Conservation (phyloP, 2,113 vertebrate species). For the Lichenostomus cassidix region DNA sequence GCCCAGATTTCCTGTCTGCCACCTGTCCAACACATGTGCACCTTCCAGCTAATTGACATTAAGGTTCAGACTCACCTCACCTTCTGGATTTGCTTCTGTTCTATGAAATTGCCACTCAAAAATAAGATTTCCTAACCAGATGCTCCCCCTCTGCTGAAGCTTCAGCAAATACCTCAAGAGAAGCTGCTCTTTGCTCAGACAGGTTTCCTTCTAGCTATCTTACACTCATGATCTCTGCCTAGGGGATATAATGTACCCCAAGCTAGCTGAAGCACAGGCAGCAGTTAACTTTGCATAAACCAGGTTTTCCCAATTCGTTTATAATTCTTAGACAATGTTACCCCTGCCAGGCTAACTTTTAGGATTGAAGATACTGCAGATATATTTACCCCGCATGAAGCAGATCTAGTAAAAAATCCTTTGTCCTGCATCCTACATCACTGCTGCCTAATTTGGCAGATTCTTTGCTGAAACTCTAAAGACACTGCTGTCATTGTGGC, state of each 20-base stretch:
- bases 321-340: background rate
- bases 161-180: background rate
- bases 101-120: background rate
- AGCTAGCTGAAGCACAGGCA: background rate
- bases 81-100: background rate
- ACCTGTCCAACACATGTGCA: fast-evolving
- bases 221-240: background rate
- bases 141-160: background rate
- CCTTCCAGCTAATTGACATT: fast-evolving
- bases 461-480: background rate
- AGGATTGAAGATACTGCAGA: background rate
- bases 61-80: background rate
- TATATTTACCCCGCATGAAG: background rate
- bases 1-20: background rate
- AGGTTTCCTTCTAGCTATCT: background rate
- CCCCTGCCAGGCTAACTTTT: background rate
- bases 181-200: background rate
- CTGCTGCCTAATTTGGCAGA: background rate
- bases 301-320: background rate
- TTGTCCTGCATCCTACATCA: background rate
- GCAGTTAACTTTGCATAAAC: background rate
- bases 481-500: background rate
- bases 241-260: background rate
- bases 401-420: background rate
- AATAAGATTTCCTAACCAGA: background rate